A percentile compares a stretch with the other conserved stretches of the same genome.
Evolutionary conservation across 2,113 vertebrate species (phyloP).

Genomic region (Morone saxatilis): DNA sequence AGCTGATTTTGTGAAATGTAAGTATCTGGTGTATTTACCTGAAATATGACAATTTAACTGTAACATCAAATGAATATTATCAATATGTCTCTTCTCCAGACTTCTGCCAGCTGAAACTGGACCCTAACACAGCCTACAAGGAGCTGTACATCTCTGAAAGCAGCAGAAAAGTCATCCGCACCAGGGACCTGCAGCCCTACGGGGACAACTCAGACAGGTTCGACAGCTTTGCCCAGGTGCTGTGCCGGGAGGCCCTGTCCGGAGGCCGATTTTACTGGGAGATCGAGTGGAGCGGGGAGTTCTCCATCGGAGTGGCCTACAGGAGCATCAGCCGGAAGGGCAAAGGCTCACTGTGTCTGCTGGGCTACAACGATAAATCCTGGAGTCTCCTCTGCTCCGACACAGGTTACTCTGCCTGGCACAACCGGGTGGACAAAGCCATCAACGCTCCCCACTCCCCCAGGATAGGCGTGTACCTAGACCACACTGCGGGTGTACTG

Average conservation of each 20-base stretch:
- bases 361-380: constrained; percentile 91
- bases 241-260: constrained; percentile 86
- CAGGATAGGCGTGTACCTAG: constrained; percentile 90
- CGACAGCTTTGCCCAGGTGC: constrained; percentile 91
- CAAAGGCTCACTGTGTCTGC: constrained; percentile 88
- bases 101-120: constrained; percentile 85
- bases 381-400: constrained; percentile 94
- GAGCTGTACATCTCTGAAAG: constrained; percentile 85
- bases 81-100: constrained; percentile 58
- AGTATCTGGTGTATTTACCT: constrained; percentile 38
- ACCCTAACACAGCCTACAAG: constrained; percentile 84
- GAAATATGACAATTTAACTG: neutral
- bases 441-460: constrained; percentile 84
- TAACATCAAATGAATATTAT: neutral
- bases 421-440: constrained; percentile 84
- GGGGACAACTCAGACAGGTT: constrained; percentile 84
- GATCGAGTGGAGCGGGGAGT: constrained; percentile 87
- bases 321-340: constrained; percentile 83
- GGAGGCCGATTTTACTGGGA: constrained; percentile 94
- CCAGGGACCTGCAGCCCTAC: constrained; percentile 81
- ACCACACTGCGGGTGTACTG: constrained; percentile 86
- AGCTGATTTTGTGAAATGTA: constrained; percentile 86
- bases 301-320: constrained; percentile 92
- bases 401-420: constrained; percentile 92
- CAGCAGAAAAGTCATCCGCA: constrained; percentile 84